phyloP scores from a whole-genome alignment of 1,140 invertebrate species.

The Augochlora pura region DNA sequence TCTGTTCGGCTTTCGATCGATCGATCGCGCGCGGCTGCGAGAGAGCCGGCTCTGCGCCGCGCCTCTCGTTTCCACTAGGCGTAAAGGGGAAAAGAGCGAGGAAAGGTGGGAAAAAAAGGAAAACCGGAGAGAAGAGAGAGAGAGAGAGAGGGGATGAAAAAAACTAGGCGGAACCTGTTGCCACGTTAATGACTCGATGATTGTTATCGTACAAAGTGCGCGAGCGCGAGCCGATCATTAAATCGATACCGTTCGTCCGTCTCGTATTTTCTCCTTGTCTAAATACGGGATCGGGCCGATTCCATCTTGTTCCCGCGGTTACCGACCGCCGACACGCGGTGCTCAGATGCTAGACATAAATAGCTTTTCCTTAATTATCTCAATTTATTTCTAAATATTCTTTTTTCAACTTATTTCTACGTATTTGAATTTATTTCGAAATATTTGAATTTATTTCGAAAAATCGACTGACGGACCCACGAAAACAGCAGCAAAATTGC shows the following conservation, averaged over 20 bases:
- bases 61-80: neutral
- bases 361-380: no score
- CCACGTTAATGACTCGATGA: conserved; percentile 58
- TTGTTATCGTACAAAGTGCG: conserved; percentile 47
- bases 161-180: conserved; percentile 57
- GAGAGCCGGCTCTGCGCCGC: neutral
- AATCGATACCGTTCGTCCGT: conserved; percentile 43
- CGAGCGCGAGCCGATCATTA: conserved; percentile 44
- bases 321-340: no score
- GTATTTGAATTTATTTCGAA: no score
- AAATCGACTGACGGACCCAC: no score
- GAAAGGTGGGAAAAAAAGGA: no score
- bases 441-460: no score
- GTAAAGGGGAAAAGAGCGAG: conserved; percentile 15
- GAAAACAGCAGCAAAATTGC: no score
- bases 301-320: neutral
- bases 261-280: conserved; percentile 14
- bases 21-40: conserved; percentile 17
- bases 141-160: neutral
- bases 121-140: no score
- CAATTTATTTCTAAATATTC: no score
- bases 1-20: conserved; percentile 58
- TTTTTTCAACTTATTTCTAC: no score
- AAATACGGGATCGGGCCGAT: neutral
- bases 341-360: no score